Percentiles rank a stretch among this genome's conserved stretches.
Evolutionary conservation across 2,113 vertebrate species (phyloP).

Genomic region (Asarcornis scutulata): DNA sequence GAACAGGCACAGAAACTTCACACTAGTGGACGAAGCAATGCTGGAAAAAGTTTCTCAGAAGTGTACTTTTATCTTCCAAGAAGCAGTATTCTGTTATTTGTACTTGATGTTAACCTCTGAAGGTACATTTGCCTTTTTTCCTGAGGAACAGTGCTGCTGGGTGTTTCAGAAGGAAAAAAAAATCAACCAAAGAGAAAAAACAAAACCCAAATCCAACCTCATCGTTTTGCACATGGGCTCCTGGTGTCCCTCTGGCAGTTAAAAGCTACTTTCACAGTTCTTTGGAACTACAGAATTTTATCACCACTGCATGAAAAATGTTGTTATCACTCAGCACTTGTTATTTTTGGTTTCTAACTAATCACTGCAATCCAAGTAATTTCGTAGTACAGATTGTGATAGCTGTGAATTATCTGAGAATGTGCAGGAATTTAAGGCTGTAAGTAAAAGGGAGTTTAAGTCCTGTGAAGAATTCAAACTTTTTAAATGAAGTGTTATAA

Average conservation of each 20-base stretch:
- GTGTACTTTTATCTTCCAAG: neutral
- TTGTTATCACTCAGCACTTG: neutral
- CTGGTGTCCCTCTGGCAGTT: neutral
- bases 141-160: neutral
- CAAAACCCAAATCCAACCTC: accelerated
- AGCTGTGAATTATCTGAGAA: neutral
- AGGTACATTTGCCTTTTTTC: neutral
- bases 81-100: neutral
- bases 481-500: neutral
- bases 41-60: neutral
- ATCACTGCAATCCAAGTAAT: neutral
- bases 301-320: neutral
- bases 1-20: accelerated
- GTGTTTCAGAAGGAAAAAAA: neutral
- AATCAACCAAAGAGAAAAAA: neutral
- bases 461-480: neutral
- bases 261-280: neutral
- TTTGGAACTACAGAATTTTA: neutral
- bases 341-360: neutral
- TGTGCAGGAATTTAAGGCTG: neutral
- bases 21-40: neutral
- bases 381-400: neutral
- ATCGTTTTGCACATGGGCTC: neutral
- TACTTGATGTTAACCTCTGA: neutral
- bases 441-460: neutral